Conservation (phyloP, 2,888 invertebrate species). For the Marronus borbonicus region DNA sequence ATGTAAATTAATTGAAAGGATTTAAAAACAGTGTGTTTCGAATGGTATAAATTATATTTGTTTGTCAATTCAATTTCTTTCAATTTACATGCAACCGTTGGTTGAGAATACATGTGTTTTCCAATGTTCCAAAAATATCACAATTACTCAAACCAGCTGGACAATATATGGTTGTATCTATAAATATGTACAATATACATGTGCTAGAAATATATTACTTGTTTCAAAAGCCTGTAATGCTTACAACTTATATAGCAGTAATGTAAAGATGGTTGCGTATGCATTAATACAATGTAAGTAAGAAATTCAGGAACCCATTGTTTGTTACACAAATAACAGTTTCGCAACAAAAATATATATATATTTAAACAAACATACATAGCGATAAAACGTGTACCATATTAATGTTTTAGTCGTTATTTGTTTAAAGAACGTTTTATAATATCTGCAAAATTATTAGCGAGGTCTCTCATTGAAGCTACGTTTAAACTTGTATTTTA, state of each 20-base stretch:
- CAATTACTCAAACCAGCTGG: slow-evolving; percentile 41
- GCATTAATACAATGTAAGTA: slow-evolving; percentile 3
- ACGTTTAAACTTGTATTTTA: too few relatives aligned
- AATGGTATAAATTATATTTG: slow-evolving; percentile 14
- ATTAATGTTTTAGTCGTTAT: slow-evolving; percentile 25
- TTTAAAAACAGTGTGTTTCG: not conserved
- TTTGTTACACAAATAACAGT: slow-evolving; percentile 42
- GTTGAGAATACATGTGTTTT: slow-evolving; percentile 14
- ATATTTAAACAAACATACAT: slow-evolving; percentile 35
- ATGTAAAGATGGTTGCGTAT: slow-evolving; percentile 45
- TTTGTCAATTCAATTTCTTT: slow-evolving; percentile 17
- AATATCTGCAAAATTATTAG: slow-evolving; percentile 2
- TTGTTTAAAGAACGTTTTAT: slow-evolving; percentile 28
- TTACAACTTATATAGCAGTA: slow-evolving; percentile 41
- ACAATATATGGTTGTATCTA: slow-evolving; percentile 32
- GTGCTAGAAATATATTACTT: slow-evolving; percentile 1
- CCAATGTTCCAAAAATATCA: slow-evolving; percentile 34
- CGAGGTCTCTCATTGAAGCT: not conserved
- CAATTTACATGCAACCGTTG: slow-evolving; percentile 15
- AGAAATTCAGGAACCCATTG: slow-evolving; percentile 14
- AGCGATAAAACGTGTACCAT: slow-evolving; percentile 27
- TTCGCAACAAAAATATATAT: slow-evolving; percentile 35
- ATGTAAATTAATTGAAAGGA: not conserved
- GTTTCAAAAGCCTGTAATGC: not conserved
- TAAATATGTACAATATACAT: slow-evolving; percentile 27